Evolutionary conservation across 2,113 vertebrate genomes (phyloP), one percentile per base, ranked within the genome.

Genomic region (Nyctereutes procyonoides): DNA sequence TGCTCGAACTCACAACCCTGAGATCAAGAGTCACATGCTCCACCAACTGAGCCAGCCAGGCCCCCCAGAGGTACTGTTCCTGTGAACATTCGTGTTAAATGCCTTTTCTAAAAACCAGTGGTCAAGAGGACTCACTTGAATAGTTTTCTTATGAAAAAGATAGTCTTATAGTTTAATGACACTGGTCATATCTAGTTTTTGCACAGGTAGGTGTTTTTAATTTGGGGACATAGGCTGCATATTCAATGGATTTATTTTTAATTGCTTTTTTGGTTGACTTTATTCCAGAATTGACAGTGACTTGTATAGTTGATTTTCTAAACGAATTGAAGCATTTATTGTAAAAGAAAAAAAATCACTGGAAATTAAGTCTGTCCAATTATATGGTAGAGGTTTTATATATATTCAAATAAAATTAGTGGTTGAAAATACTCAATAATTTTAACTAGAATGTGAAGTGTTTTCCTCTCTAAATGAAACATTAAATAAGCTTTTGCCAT

Each of bases 381-480:
- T 87, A 92, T 84, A 85, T 1, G 81, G 20, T 60, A 67, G 71
- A 79, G 17, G 10, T 65, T 69, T 90, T 65, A 20, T 38, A 91
- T 92, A 65, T 86, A 87, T 89, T 88, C 93, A 87, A 88, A 81
- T 19, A 86, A 73, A 71, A 81, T 13, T 43, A 79, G 48, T 28
- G 77, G 10, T 56, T 95, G 35, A 87, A 87, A 94, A 92, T 53
- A 48, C 30, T 83, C 76, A 84, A 12, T 71, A 77, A 76, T 43
- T 71, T 79, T 81, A 53, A 12, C 69, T 80, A 82, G 81, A 95
- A 89, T 48, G 22, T 79, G n/a, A 92, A 97, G 4, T 74, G 51
- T 22, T 82, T 87, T 93, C 55, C 83, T 96, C 63, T 95, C 55
- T 86, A 90, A 95, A 79, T 65, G 91, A 85, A 73, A 90, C n/a